These are phyloP conservation scores for Lichenostomus cassidix DNA, from an alignment of 2,113 vertebrate genomes.

Conservation along the genomic window DNA sequence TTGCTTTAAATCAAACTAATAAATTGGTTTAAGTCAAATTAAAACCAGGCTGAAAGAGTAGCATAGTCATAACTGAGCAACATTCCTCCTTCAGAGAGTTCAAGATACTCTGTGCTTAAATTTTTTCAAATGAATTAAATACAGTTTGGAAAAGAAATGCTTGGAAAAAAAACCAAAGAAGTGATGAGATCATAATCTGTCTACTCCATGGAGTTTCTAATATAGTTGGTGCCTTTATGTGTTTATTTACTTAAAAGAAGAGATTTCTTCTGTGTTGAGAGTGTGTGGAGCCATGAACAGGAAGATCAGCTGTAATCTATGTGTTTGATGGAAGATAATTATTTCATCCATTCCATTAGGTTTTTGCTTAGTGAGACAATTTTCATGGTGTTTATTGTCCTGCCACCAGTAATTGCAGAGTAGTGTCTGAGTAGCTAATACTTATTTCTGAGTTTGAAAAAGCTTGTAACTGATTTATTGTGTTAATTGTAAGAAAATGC, in stretches of 20 bases:
- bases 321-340: not conserved
- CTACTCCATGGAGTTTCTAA: not conserved
- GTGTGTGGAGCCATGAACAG: not conserved
- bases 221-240: not conserved
- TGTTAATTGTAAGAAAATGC: not conserved
- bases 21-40: not conserved
- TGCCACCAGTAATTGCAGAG: not conserved
- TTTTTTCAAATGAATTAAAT: not conserved
- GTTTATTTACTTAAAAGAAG: not conserved
- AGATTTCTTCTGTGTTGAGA: not conserved
- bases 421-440: not conserved
- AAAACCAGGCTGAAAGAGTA: not conserved
- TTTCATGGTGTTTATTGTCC: not conserved
- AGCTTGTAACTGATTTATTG: not conserved
- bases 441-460: not conserved
- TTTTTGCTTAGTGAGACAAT: not conserved
- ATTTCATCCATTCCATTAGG: not conserved
- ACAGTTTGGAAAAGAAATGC: not conserved
- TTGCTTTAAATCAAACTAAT: not conserved
- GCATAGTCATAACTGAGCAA: not conserved
- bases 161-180: not conserved
- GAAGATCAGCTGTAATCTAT: not conserved
- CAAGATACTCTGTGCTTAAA: not conserved
- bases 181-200: not conserved
- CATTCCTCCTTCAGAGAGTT: not conserved